Evolutionary conservation across 2,113 vertebrate species (phyloP), one percentile per base, ranked within the genome.

Genomic region (Hippocampus comes): DNA sequence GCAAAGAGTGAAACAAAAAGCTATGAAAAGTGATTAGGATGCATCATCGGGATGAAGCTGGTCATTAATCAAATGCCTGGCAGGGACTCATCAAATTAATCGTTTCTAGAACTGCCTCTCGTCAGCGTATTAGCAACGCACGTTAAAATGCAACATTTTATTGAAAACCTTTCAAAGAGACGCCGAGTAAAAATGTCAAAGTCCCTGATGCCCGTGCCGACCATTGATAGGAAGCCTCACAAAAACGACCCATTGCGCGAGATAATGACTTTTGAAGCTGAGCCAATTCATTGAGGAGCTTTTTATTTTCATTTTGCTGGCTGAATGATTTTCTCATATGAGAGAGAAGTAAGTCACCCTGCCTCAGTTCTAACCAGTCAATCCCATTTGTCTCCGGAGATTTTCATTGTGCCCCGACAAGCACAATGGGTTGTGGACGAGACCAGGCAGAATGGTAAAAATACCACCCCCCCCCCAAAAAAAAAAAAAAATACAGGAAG

Each of bases 181-280:
- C 76, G 78, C 60, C 74, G 38, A 66, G 77, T 82, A 74, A 15
- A 82, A 85, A 87, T 76, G 77, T 81, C 76, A 82, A 67, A 73
- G 18, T 68, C 61, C 21, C 21, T 55, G 4, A 38, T 75, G 63
- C 59, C 79, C 77, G 59, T 75, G 75, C 59, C n/a, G 27, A 71
- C 53, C 41, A 30, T 78, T 77, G n/a, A 60, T 78, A 72, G 70
- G 75, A 73, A 78, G 17, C 73, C 46, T 56, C 49, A 73, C 43
- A 63, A 34, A 59, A 49, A 79, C 61, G 70, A 68, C 68, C 72
- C 21, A 55, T 71, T 67, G 56, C 3, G 10, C 46, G 2, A 67
- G 41, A 67, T 59, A 69, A 64, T 57, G 27, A 68, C 18, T 63
- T 38, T 71, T 68, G 41, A 51, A 27, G 56, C 25, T 23, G 66